Percentiles rank a stretch among this genome's conserved stretches.
phyloP scores from a whole-genome alignment of 1,140 invertebrate species.

The Contarinia nasturtii region DNA sequence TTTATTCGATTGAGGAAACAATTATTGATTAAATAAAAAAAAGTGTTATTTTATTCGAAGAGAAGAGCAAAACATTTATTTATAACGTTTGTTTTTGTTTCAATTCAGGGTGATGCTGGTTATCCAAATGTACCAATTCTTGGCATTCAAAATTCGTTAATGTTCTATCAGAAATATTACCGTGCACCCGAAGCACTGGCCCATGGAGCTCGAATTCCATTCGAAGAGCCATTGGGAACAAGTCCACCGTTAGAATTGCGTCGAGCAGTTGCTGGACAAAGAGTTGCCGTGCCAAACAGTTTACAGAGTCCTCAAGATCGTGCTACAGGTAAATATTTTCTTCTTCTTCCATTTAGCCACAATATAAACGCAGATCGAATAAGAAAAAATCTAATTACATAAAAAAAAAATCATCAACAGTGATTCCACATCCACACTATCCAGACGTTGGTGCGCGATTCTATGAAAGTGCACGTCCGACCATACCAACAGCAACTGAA shows the following conservation, averaged over 20 bases:
- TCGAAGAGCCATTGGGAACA: conserved; percentile 29
- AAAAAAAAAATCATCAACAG: conserved; percentile 16
- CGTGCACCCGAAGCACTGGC: conserved; percentile 38
- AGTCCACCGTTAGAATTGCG: conserved; percentile 54
- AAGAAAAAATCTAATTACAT: conserved; percentile 5
- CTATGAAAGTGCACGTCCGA: conserved; percentile 20
- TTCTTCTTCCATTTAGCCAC: no score
- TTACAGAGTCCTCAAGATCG: conserved; percentile 53
- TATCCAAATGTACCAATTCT: conserved; percentile 18
- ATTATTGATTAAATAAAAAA: no score
- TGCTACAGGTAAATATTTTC: conserved; percentile 14
- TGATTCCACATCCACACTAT: conserved; percentile 23
- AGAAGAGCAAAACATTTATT: conserved; percentile 1
- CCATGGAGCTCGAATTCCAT: conserved; percentile 29
- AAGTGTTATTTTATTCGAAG: no score
- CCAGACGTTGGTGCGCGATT: conserved; percentile 24
- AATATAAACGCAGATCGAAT: no score
- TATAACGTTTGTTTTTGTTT: conserved; percentile 6
- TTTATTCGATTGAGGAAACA: no score
- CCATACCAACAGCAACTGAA: conserved; percentile 20
- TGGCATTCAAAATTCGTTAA: conserved; percentile 17
- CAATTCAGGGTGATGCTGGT: conserved; percentile 38
- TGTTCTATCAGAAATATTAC: conserved; percentile 52
- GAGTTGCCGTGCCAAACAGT: conserved; percentile 28
- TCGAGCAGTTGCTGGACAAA: conserved; percentile 27